A percentile compares a stretch with the other conserved stretches of the same genome.
Conservation (phyloP, 2,113 vertebrate genomes). For the Trematomus loennbergii region DNA sequence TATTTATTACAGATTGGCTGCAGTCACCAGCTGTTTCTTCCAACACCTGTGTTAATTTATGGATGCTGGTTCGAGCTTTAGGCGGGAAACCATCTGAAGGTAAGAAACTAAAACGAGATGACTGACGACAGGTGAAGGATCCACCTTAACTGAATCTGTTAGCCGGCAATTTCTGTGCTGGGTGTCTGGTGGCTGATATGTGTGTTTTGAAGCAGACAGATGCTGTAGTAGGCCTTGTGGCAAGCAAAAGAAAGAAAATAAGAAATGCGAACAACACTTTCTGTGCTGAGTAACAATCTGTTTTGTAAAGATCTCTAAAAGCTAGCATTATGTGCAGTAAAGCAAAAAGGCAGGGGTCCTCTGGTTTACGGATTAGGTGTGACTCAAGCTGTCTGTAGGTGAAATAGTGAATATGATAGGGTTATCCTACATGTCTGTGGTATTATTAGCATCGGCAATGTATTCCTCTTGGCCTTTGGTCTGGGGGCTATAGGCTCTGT, state of each 20-base stretch:
- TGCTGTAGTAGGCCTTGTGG: neutral
- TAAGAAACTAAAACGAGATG: constrained; percentile 28
- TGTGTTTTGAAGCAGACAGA: neutral
- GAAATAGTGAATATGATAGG: neutral
- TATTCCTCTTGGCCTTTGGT: neutral
- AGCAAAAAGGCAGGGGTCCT: neutral
- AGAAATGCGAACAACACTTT: neutral
- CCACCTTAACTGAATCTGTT: constrained; percentile 10
- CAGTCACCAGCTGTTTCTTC: constrained; percentile 27
- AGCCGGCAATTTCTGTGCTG: constrained; percentile 3
- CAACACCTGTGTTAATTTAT: constrained; percentile 37
- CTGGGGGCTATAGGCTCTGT: no score
- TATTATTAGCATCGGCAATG: neutral
- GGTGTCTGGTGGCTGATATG: neutral
- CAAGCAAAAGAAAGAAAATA: neutral
- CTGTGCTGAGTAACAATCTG: neutral
- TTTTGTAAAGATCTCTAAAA: neutral
- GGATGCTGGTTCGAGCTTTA: constrained; percentile 13
- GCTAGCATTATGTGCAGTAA: neutral
- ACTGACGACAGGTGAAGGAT: constrained; percentile 4
- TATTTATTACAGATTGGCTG: constrained; percentile 19
- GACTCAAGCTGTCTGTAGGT: neutral
- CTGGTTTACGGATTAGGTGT: neutral
- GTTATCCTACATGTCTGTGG: neutral
- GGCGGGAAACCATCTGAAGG: constrained; percentile 29